Percentiles rank a stretch among this genome's conserved stretches.
Evolutionary conservation across 2,888 invertebrate genomes (phyloP).

Genomic region (Hypselothyrea guttata): DNA sequence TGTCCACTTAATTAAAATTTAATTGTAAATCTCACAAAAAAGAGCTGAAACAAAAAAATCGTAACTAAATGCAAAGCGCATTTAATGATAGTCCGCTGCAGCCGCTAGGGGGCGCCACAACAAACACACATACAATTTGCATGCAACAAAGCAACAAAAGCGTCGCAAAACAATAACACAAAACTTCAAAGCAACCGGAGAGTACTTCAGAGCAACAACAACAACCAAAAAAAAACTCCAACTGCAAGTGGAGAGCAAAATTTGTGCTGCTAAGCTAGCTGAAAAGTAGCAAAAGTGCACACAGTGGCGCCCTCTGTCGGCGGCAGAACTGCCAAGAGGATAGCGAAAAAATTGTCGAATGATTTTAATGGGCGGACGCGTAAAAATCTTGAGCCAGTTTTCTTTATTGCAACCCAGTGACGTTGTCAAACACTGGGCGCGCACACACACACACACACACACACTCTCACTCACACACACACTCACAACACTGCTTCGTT

Average conservation of each 20-base stretch:
- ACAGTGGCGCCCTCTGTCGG: conserved; percentile 50
- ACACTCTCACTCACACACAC: conserved; percentile 11
- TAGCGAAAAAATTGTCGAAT: conserved; percentile 63
- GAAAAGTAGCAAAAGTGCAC: conserved; percentile 65
- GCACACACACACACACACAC: conserved; percentile 22
- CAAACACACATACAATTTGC: conserved; percentile 46
- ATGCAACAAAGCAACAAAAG: conserved; percentile 69
- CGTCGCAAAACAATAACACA: conserved; percentile 22
- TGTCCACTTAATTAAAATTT: conserved; percentile 73
- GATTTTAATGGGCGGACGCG: conserved; percentile 77
- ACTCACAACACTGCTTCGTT: neutral
- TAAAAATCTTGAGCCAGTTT: conserved; percentile 74
- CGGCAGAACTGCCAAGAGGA: conserved; percentile 35
- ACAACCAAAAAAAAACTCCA: conserved; percentile 12
- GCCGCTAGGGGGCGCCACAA: conserved; percentile 28
- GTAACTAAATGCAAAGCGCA: conserved; percentile 46
- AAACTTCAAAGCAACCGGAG: conserved; percentile 7
- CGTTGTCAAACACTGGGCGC: conserved; percentile 23
- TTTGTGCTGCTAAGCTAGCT: conserved; percentile 29
- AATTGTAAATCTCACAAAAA: conserved; percentile 52
- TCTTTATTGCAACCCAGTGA: conserved; percentile 60
- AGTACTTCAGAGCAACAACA: conserved; percentile 55
- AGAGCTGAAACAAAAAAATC: conserved; percentile 1
- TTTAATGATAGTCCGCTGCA: conserved; percentile 62
- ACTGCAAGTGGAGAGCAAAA: no score